Percentiles rank a stretch among this genome's conserved stretches.
Evolutionary conservation across 2,797 vertebrate genomes (phyloP).

Genomic region (Periparus ater): DNA sequence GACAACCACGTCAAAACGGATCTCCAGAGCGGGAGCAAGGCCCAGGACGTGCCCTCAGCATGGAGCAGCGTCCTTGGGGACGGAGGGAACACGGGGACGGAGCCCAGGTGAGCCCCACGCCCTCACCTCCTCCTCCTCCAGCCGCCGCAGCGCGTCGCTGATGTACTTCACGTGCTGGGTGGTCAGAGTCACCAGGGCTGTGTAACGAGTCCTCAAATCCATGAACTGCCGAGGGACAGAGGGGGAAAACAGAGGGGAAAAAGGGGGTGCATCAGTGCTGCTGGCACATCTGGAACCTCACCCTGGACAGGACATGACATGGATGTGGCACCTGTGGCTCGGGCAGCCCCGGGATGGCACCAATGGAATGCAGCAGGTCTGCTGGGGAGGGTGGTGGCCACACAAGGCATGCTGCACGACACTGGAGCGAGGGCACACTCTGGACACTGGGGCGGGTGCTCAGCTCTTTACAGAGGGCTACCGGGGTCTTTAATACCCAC

Average conservation of each 20-base stretch:
- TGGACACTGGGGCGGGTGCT: not conserved
- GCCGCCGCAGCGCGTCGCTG: slow-evolving; percentile 90
- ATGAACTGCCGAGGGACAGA: slow-evolving; percentile 83
- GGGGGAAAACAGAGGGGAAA: too few species aligned
- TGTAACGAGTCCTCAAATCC: slow-evolving; percentile 96
- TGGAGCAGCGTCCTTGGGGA: not conserved
- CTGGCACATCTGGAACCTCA: accelerated
- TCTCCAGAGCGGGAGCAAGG: not conserved
- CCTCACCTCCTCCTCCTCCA: slow-evolving; percentile 96
- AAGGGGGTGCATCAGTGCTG: accelerated
- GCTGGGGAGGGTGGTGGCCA: not conserved
- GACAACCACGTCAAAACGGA: not conserved
- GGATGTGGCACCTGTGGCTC: not conserved
- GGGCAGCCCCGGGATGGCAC: not conserved
- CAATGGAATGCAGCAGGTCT: not conserved
- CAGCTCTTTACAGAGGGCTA: not conserved
- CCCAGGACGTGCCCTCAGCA: accelerated
- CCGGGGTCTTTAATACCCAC: not conserved
- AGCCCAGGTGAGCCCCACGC: accelerated
- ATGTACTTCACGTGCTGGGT: slow-evolving; percentile 98
- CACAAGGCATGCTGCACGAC: not conserved
- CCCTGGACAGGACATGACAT: accelerated
- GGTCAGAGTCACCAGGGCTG: slow-evolving; percentile 93
- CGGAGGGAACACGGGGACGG: accelerated
- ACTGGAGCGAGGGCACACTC: not conserved